Evolutionary conservation across 2,797 vertebrate species (phyloP).

Genomic region (Lepilemur septentrionalis): DNA sequence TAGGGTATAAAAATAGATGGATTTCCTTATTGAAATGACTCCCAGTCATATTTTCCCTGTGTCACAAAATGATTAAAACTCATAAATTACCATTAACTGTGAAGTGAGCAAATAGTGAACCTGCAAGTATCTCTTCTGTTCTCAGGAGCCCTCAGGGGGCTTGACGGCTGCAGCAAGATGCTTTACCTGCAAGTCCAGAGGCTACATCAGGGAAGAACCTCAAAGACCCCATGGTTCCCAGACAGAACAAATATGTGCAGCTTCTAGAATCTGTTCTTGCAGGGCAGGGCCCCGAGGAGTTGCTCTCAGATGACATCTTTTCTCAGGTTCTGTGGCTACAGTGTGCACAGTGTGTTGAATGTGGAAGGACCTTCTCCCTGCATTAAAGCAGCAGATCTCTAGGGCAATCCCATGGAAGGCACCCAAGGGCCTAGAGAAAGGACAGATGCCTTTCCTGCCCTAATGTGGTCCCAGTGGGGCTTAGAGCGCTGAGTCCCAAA

Average conservation of each 20-base stretch:
- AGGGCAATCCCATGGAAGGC: fast-evolving
- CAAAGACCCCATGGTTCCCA: neutral
- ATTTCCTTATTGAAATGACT: conserved; percentile 44
- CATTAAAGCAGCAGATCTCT: neutral
- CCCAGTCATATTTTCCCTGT: conserved; percentile 16
- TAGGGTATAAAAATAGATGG: conserved; percentile 48
- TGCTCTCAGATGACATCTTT: too few species aligned
- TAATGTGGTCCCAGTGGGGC: too few species aligned
- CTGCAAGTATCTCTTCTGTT: neutral
- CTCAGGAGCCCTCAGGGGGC: neutral
- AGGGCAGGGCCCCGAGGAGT: neutral
- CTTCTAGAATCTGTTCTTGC: neutral
- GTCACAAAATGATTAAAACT: neutral
- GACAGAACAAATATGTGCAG: fast-evolving
- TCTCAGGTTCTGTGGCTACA: too few species aligned
- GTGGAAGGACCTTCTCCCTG: fast-evolving
- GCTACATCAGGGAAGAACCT: neutral
- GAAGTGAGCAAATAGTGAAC: neutral
- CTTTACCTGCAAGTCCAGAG: neutral
- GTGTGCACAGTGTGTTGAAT: fast-evolving
- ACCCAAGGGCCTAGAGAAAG: neutral
- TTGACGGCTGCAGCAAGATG: neutral
- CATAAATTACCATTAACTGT: conserved; percentile 30
- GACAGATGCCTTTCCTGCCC: neutral
- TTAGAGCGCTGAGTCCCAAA: neutral